Evolutionary conservation across 2,113 vertebrate genomes (phyloP).

Genomic region (Callipepla squamata): DNA sequence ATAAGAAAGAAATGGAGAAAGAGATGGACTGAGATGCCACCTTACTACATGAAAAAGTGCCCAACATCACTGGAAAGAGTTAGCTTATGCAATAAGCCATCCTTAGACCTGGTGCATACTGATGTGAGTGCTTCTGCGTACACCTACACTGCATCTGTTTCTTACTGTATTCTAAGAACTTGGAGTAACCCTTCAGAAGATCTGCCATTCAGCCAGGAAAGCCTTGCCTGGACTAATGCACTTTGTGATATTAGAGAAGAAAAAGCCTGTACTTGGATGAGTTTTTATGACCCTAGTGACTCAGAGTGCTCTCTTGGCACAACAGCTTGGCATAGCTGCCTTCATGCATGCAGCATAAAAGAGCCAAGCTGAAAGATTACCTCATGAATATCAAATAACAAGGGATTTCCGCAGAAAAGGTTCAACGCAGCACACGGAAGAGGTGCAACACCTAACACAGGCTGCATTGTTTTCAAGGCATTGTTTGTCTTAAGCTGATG

Average conservation of each 20-base stretch:
- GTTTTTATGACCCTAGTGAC: not conserved
- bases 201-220: not conserved
- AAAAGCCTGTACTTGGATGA: not conserved
- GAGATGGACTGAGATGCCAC: not conserved
- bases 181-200: not conserved
- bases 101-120: not conserved
- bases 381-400: not conserved
- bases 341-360: not conserved
- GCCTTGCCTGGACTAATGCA: not conserved
- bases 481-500: not conserved
- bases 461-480: not conserved
- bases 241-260: not conserved
- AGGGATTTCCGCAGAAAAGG: not conserved
- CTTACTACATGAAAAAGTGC: not conserved
- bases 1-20: not conserved
- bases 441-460: not conserved
- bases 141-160: not conserved
- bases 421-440: accelerated
- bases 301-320: conserved; percentile 34
- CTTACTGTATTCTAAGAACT: not conserved
- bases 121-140: not conserved
- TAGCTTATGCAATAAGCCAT: not conserved
- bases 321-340: conserved; percentile 2
- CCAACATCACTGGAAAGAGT: not conserved
- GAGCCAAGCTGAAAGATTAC: not conserved